A percentile compares a stretch with the other conserved stretches of the same genome.
Conservation (phyloP, 2,113 vertebrate species). For the Vidua chalybeata region DNA sequence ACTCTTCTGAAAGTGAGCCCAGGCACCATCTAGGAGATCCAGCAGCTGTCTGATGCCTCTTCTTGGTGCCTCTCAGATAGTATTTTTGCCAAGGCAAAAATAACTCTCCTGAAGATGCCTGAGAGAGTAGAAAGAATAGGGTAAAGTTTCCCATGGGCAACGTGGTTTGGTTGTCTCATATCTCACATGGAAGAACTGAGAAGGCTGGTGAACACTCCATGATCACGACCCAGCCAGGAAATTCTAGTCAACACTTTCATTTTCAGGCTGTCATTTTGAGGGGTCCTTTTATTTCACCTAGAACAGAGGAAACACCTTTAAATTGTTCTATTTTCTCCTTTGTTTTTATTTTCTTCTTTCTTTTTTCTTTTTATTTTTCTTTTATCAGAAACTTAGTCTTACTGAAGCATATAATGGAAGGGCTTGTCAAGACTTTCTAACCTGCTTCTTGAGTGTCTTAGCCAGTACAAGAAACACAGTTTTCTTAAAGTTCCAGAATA, state of each 20-base stretch:
- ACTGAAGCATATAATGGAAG: not conserved
- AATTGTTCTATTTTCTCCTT: not conserved
- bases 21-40: not conserved
- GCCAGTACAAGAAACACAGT: not conserved
- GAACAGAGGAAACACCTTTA: not conserved
- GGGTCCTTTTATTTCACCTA: not conserved
- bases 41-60: not conserved
- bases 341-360: not conserved
- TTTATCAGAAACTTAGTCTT: not conserved
- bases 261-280: not conserved
- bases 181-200: not conserved
- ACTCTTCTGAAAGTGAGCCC: accelerated
- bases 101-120: not conserved
- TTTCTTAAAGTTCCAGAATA: not conserved
- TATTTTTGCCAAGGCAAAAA: not conserved
- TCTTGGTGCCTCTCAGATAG: not conserved
- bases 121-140: not conserved
- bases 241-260: not conserved
- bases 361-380: not conserved
- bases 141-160: not conserved
- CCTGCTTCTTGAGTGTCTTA: not conserved
- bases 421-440: not conserved
- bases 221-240: not conserved
- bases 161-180: not conserved
- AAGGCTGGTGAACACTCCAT: not conserved